Percentiles rank a stretch among this genome's conserved stretches.
Evolutionary conservation across 2,113 vertebrate genomes (phyloP).

Genomic region (Geococcyx californianus): DNA sequence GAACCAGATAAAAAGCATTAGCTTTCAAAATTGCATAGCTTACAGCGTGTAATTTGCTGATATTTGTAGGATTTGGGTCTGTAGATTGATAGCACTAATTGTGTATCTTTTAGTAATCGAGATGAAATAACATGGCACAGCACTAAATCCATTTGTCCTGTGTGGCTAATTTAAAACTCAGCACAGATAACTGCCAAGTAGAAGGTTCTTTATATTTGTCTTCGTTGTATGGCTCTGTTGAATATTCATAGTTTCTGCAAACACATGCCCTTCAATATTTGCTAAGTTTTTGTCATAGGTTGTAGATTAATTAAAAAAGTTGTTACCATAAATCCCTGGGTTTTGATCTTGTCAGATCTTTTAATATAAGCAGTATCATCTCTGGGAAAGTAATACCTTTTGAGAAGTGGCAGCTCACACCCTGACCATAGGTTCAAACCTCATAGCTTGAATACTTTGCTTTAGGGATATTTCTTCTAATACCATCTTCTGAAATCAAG

Average conservation of each 20-base stretch:
- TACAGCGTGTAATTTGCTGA: constrained; percentile 17
- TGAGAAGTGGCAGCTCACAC: neutral
- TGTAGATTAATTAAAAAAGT: neutral
- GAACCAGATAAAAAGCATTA: constrained; percentile 21
- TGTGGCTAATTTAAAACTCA: constrained; percentile 29
- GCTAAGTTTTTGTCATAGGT: neutral
- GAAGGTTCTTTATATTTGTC: neutral
- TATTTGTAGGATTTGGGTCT: constrained; percentile 33
- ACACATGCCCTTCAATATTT: neutral
- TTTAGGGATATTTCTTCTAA: neutral
- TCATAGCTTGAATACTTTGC: neutral
- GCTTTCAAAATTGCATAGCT: constrained; percentile 4
- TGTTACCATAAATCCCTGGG: neutral
- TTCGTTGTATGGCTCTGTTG: neutral
- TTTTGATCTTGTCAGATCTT: neutral
- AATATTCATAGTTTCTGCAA: constrained; percentile 11
- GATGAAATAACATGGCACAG: neutral
- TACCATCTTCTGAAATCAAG: neutral
- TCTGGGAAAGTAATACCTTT: neutral
- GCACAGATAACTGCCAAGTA: neutral
- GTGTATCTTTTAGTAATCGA: neutral
- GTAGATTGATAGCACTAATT: constrained; percentile 12
- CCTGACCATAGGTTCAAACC: neutral
- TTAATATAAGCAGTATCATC: neutral
- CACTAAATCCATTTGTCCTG: constrained; percentile 1